phyloP scores from a whole-genome alignment of 1,140 invertebrate genomes.

The Rhyzopertha dominica region DNA sequence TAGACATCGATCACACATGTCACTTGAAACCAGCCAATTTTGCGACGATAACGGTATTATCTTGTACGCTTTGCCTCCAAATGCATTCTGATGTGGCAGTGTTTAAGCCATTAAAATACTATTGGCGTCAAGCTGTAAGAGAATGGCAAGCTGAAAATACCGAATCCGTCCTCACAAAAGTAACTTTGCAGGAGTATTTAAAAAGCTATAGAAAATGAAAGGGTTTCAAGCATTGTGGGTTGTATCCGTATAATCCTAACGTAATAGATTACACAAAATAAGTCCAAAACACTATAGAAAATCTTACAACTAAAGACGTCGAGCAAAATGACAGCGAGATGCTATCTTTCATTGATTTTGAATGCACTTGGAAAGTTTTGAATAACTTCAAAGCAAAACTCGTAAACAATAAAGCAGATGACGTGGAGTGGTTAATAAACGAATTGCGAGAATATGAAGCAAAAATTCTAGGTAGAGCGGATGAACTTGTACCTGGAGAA shows the following conservation, averaged over 20 bases:
- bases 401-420: no score
- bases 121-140: constrained; percentile 35
- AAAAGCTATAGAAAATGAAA: constrained; percentile 3
- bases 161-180: constrained; percentile 2
- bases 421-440: no score
- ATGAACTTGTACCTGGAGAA: no score
- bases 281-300: no score
- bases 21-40: constrained; percentile 37
- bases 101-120: constrained; percentile 35
- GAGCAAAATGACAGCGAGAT: no score
- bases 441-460: no score
- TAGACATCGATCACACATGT: constrained; percentile 43
- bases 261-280: no score
- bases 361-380: no score
- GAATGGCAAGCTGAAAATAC: constrained; percentile 16
- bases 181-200: background rate
- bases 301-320: no score
- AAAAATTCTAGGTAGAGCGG: no score
- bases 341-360: no score
- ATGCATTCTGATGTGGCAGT: constrained; percentile 44
- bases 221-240: constrained; percentile 1
- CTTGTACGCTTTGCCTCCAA: constrained; percentile 42
- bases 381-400: no score
- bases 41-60: constrained; percentile 41
- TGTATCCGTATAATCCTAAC: constrained; percentile 10